Evolutionary conservation across 2,113 vertebrate species (phyloP), one percentile per base, ranked within the genome.

Genomic region (Solea senegalensis): DNA sequence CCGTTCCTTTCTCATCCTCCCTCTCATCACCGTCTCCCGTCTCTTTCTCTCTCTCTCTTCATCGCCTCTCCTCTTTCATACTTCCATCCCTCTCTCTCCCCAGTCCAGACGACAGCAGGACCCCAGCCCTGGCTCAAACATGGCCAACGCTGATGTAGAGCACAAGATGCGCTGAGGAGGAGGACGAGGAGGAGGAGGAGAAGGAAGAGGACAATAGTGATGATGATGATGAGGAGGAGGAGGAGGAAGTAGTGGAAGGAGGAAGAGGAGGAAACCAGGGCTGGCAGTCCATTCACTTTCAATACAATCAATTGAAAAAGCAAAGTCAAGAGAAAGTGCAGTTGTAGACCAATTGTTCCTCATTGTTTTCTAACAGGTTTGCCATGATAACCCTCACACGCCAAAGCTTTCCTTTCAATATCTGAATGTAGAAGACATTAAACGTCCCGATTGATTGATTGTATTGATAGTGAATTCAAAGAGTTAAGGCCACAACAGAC

Each of bases 21-120:
- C 6, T 15, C 15, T n/a, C 7, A 49, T 74, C 7, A 49, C 39
- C 11, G 8, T n/a, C 40, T 8, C 26, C 28, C 27, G 3, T 9
- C 12, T 34, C 40, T 49, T 26, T 26, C 5, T n/a, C 49, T 56
- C 2, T 56, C 2, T 45, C 44, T 45, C 10, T 5, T 13, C 45
- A 34, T 13, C 45, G 11, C 21, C 28, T 16, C 26, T 39, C 48
- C 41, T 52, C 41, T 67, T 67, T 67, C 71, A 71, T 81, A 72
- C 70, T 28, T 82, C 70, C 54, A 69, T 78, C 72, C 49, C 72
- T 81, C 44, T 78, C 72, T 86, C 82, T 81, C 83, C 82, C 65
- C 94, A 99, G 98, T 96, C 94, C 95, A 97, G 96, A 95, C 95
- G 96, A 93, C 97, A 98, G 76, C 97, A 97, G 96, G 95, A 98